Evolutionary conservation across 2,113 vertebrate species (phyloP).

Genomic region (Corapipo altera): DNA sequence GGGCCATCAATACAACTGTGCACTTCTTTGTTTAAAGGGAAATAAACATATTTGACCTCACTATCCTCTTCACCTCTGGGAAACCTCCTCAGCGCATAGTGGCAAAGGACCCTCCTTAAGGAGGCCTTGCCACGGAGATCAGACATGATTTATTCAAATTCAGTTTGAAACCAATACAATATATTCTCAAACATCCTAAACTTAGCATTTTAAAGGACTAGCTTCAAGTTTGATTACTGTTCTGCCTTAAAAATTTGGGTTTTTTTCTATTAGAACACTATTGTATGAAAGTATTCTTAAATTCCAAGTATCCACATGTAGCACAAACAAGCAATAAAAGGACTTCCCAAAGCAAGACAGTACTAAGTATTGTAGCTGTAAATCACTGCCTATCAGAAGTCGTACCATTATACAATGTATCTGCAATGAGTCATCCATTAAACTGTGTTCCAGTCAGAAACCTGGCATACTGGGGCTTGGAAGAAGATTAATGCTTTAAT

Average conservation of each 20-base stretch:
- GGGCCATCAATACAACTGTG: neutral
- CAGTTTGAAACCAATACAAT: neutral
- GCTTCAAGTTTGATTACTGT: neutral
- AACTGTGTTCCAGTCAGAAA: conserved; percentile 37
- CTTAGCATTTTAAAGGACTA: neutral
- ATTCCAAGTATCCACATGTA: neutral
- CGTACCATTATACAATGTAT: neutral
- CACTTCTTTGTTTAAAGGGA: neutral
- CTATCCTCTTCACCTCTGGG: neutral
- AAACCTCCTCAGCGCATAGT: neutral
- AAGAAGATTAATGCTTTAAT: conserved; percentile 35
- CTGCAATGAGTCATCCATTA: conserved; percentile 24
- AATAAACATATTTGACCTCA: neutral
- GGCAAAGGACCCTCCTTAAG: rapidly evolving
- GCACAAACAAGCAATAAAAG: conserved; percentile 28
- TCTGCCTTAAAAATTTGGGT: neutral
- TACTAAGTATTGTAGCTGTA: conserved; percentile 8
- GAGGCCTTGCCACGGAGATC: neutral
- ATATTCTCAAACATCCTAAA: neutral
- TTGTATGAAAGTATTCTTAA: neutral
- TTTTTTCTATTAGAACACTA: neutral
- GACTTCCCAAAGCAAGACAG: conserved; percentile 2
- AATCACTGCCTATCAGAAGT: conserved; percentile 22
- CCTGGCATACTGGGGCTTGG: neutral
- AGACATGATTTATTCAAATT: neutral